Percentiles rank a stretch among this genome's conserved stretches.
Conservation (phyloP, 2,888 invertebrate genomes). For the Diaphora mendica region DNA sequence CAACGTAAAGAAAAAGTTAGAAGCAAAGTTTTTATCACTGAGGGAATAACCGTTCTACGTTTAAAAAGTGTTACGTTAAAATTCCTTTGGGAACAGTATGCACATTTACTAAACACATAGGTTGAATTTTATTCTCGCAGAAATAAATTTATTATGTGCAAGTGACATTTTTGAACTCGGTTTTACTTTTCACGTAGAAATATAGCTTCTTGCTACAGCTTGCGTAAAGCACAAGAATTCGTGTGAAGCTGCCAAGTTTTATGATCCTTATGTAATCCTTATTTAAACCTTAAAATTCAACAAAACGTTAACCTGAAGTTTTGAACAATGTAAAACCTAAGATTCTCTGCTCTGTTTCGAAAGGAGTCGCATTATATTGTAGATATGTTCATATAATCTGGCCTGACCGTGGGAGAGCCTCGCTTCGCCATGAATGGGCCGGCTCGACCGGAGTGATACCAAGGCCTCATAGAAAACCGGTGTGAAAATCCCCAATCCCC, state of each 20-base stretch:
- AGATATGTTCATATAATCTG: not conserved
- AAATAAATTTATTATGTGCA: slow-evolving; percentile 44
- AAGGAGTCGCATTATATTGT: not conserved
- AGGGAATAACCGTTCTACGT: slow-evolving; percentile 31
- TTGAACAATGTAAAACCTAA: not conserved
- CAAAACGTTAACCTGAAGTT: not conserved
- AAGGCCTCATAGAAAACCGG: too few relatives aligned
- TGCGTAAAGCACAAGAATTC: slow-evolving; percentile 1
- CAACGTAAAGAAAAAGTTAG: too few relatives aligned
- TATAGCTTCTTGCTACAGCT: slow-evolving; percentile 3
- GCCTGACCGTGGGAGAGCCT: too few relatives aligned
- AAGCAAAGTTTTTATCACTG: slow-evolving; percentile 32
- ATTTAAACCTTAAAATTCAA: not conserved
- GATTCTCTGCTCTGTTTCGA: not conserved
- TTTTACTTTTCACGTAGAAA: slow-evolving; percentile 1
- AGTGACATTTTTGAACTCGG: slow-evolving; percentile 27
- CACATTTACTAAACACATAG: slow-evolving; percentile 34
- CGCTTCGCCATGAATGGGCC: too few relatives aligned
- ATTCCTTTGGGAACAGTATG: slow-evolving; percentile 42
- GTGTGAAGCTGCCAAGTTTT: not conserved
- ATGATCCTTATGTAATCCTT: not conserved
- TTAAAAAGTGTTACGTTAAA: slow-evolving; percentile 27
- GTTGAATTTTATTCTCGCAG: slow-evolving; percentile 41
- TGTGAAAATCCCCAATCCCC: too few relatives aligned
- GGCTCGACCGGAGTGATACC: too few relatives aligned